phyloP scores from a whole-genome alignment of 2,888 invertebrate genomes.

The Ophion slaviceki region DNA sequence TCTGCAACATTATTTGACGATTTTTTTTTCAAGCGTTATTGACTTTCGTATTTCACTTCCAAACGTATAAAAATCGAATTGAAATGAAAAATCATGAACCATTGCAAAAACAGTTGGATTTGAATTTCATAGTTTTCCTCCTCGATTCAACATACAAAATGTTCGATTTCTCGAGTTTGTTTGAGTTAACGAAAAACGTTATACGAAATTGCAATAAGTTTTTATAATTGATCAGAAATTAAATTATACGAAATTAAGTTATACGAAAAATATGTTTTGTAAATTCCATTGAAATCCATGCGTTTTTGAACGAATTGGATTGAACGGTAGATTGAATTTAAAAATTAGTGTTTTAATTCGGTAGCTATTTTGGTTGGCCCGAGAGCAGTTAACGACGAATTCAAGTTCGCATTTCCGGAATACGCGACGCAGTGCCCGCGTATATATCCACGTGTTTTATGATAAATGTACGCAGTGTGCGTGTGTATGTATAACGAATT shows the following conservation, averaged over 20 bases:
- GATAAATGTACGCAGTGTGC: background rate
- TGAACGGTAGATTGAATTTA: background rate
- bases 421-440: background rate
- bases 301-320: background rate
- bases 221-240: too few relatives aligned
- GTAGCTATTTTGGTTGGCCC: background rate
- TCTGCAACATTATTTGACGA: background rate
- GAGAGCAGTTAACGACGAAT: background rate
- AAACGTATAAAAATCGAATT: too few relatives aligned
- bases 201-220: too few relatives aligned
- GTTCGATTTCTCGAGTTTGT: too few relatives aligned
- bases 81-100: too few relatives aligned
- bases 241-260: too few relatives aligned
- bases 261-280: too few relatives aligned
- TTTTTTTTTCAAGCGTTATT: background rate
- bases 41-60: too few relatives aligned
- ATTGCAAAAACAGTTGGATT: too few relatives aligned
- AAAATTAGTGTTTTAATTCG: background rate
- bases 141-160: too few relatives aligned
- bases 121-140: too few relatives aligned
- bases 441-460: background rate
- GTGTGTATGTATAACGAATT: background rate
- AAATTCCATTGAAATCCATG: background rate
- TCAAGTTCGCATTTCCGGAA: slow-evolving; percentile 49
- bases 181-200: too few relatives aligned